Evolutionary conservation across 2,888 invertebrate genomes (phyloP).

Genomic region (Andrena bicolor): DNA sequence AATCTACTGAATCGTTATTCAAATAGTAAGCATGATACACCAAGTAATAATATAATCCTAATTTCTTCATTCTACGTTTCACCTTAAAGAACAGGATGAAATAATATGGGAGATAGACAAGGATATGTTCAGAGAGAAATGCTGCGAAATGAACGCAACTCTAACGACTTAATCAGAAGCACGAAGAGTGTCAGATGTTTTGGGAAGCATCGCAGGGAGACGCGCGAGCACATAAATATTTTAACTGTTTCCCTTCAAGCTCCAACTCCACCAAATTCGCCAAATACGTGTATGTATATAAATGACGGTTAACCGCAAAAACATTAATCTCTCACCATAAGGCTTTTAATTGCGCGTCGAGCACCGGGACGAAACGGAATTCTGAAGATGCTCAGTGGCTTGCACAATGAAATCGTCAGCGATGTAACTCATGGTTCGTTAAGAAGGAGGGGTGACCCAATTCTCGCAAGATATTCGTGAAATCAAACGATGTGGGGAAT

Average conservation of each 20-base stretch:
- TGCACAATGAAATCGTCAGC: slow-evolving; percentile 35
- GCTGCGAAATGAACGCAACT: not conserved
- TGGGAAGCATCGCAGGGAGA: not conserved
- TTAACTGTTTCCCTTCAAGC: not conserved
- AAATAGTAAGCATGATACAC: too few relatives aligned
- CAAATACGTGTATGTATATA: not conserved
- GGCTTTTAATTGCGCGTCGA: slow-evolving; percentile 28
- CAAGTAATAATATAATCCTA: too few relatives aligned
- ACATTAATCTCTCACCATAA: slow-evolving; percentile 10
- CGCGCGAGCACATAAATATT: slow-evolving; percentile 10
- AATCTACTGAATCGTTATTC: too few relatives aligned
- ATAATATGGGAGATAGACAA: not conserved
- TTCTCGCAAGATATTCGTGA: slow-evolving; percentile 11
- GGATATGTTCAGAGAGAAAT: not conserved
- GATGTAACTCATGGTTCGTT: slow-evolving; percentile 44
- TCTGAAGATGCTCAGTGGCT: slow-evolving; percentile 16
- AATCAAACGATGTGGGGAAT: slow-evolving; percentile 42
- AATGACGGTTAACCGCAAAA: slow-evolving; percentile 12
- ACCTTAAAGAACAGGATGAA: not conserved
- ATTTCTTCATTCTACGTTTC: too few relatives aligned
- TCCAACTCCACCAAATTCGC: not conserved
- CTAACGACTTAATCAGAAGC: slow-evolving; percentile 21
- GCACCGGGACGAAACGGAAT: not conserved
- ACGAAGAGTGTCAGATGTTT: slow-evolving; percentile 16
- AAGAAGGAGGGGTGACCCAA: slow-evolving; percentile 38